These are phyloP conservation scores for Bos indicus DNA, from an alignment of 2,113 vertebrate genomes.

Conservation along the genomic window DNA sequence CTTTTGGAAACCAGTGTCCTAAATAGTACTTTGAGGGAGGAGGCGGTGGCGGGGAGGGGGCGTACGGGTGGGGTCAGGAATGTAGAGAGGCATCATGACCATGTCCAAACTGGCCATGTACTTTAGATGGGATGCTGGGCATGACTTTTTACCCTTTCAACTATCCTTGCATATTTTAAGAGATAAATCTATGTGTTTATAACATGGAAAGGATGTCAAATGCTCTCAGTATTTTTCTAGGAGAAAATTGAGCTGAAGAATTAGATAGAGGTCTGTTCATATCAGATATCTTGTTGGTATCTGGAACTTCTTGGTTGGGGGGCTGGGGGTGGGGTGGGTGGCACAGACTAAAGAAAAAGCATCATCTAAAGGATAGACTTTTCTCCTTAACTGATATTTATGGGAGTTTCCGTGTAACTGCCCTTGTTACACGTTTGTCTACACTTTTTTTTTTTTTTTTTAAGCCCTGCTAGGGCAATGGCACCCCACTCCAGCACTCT, in stretches of 20 bases:
- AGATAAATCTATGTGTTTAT: background rate
- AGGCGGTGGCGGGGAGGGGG: rapidly evolving
- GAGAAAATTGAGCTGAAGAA: background rate
- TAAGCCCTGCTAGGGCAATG: background rate
- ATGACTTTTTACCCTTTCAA: background rate
- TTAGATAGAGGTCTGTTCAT: background rate
- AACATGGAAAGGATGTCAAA: background rate
- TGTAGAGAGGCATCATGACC: background rate
- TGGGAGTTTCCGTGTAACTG: background rate
- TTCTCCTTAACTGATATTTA: background rate
- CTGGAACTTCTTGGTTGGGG: background rate
- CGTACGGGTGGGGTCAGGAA: rapidly evolving
- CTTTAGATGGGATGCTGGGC: background rate
- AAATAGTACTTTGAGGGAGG: background rate
- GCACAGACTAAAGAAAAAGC: background rate
- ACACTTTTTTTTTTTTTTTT: background rate
- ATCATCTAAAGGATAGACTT: background rate
- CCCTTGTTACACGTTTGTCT: background rate
- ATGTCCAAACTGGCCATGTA: background rate
- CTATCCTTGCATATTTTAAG: background rate
- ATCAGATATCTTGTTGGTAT: background rate
- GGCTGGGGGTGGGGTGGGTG: too few relatives aligned
- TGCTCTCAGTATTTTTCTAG: background rate
- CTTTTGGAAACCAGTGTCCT: background rate
- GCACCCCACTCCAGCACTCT: too few relatives aligned